Evolutionary conservation across 2,113 vertebrate genomes (phyloP), one percentile per base, ranked within the genome.

Genomic region (Clarias macrocephalus): DNA sequence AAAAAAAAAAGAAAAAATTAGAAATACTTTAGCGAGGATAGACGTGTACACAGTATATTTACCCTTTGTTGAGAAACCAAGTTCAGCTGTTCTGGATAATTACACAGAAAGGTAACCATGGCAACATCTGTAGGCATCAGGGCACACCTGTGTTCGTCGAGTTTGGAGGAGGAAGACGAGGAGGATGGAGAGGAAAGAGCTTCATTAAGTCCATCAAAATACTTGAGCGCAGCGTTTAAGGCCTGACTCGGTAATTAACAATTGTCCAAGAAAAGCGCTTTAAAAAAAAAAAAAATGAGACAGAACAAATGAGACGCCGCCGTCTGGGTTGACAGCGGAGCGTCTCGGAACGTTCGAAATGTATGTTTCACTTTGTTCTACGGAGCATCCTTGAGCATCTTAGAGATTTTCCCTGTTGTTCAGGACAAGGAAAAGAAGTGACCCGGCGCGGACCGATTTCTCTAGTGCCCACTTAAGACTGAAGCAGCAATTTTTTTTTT

Each of bases 21-120:
- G 75, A 80, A 23, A 59, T 80, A 84, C 82, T 88, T 87, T 70
- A 42, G 52, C 60, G 70, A 85, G 25, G 30, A 84, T 75, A 30
- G 81, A 85, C 12, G 57, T 65, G 79, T 80, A 73, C 18, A 82
- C 33, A 56, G 30, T 70, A 72, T 84, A 75, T 91, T 91, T 88
- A 88, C 52, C 10, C 54, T 82, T 87, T 87, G 90, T 88, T 56
- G 37, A 85, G 52, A 68, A 92, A 83, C 76, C 68, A 80, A 88
- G 88, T 91, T 87, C 88, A 80, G 89, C 84, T 90, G 90, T 90
- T 89, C 86, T 59, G 70, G 88, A 86, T 92, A 92, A 94, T 93
- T 92, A 92, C 87, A 90, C 60, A 89, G 88, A 88, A 86, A 86
- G 66, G 91, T 92, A 92, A 92, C 94, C 91, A 94, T 94, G 89